These are phyloP conservation scores for Pocota personata DNA, from an alignment of 2,888 invertebrate genomes.

Conservation along the genomic window DNA sequence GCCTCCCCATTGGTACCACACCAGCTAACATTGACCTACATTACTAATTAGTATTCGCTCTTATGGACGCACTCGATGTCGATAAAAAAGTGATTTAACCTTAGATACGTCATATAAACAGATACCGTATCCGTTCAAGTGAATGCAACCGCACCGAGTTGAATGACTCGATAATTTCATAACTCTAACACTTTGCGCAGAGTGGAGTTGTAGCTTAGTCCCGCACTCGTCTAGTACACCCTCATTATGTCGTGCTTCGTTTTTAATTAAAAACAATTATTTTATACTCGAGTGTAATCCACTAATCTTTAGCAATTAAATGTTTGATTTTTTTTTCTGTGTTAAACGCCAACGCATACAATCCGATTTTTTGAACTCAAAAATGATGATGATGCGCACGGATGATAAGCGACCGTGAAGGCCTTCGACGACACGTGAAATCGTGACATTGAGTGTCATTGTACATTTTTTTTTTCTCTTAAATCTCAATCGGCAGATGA, in stretches of 20 bases:
- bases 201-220: not conserved
- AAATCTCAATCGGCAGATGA: slow-evolving; percentile 8
- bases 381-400: not conserved
- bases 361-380: slow-evolving; percentile 6
- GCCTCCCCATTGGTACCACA: slow-evolving; percentile 22
- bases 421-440: slow-evolving; percentile 51
- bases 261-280: slow-evolving; percentile 55
- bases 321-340: not conserved
- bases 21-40: slow-evolving; percentile 51
- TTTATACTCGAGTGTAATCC: slow-evolving; percentile 26
- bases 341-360: slow-evolving; percentile 28
- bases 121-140: slow-evolving; percentile 30
- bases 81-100: slow-evolving; percentile 29
- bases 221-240: not conserved
- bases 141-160: slow-evolving; percentile 51
- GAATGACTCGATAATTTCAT: slow-evolving; percentile 55
- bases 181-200: slow-evolving; percentile 31
- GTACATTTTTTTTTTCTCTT: not conserved
- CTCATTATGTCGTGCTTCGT: slow-evolving; percentile 46
- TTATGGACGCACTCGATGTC: not conserved
- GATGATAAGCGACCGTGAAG: slow-evolving; percentile 23
- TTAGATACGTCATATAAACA: slow-evolving; percentile 23
- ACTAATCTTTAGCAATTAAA: slow-evolving; percentile 35
- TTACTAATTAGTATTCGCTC: slow-evolving; percentile 32
- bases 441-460: slow-evolving; percentile 54